Conservation (phyloP, 2,113 vertebrate species). For the Aplodontia rufa region DNA sequence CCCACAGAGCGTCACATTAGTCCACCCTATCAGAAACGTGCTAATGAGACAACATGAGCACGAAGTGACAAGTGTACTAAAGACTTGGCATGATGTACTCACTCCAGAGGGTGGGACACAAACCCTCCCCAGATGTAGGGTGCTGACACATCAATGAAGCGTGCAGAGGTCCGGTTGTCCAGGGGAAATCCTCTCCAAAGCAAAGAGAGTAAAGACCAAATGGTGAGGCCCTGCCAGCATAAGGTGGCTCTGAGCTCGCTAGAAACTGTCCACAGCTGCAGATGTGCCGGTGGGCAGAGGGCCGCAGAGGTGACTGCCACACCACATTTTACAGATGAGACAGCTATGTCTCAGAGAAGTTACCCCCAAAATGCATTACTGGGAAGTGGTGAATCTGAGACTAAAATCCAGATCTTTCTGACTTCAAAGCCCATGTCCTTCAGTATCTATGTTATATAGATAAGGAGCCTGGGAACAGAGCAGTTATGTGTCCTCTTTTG, state of each 20-base stretch:
- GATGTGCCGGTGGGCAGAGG: neutral
- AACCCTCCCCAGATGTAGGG: neutral
- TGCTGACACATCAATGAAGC: neutral
- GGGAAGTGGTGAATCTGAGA: neutral
- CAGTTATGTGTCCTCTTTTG: neutral
- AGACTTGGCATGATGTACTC: neutral
- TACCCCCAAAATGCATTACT: neutral
- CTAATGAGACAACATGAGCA: neutral
- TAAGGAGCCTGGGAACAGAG: neutral
- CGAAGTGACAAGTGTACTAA: neutral
- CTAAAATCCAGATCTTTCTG: neutral
- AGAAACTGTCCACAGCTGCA: too few species aligned
- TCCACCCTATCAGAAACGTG: neutral
- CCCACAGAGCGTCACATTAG: neutral
- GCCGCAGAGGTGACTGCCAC: neutral
- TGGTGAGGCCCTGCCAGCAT: neutral
- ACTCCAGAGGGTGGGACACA: neutral
- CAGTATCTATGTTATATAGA: neutral
- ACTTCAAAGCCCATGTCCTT: conserved; percentile 1
- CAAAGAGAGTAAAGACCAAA: neutral
- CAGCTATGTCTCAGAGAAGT: neutral
- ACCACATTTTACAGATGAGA: neutral
- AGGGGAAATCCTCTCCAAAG: neutral
- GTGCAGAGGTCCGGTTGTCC: neutral
- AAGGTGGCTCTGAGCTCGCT: neutral